Base-by-base conservation (phyloP, 2,888 invertebrate genomes). In the Erebia ligea region DNA sequence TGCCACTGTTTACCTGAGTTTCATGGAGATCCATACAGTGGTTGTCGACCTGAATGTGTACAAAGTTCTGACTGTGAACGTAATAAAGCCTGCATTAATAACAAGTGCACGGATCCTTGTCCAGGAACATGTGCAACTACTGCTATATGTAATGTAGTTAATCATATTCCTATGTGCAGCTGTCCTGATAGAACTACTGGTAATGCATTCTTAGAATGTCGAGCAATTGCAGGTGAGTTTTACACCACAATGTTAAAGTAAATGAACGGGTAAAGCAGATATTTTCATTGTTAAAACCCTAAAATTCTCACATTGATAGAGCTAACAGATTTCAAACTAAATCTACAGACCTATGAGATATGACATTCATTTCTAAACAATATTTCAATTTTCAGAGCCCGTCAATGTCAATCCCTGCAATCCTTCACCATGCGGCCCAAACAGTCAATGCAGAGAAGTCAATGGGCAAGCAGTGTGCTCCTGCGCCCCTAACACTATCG, bases 21-120 rank as follows among this genome's bases (percentile, higher is more conserved):
- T 78, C 94, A 95, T 80, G 97, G 97, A 64, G 96, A 97, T 87
- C 97, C 97, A 0, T 96, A 96, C 79, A 86, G 90, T 73, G 96
- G 95, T 64, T 97, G 97, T 83, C 94, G 96, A 74, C 97, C 97
- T 1, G 97, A 97, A 89, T 97, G 97, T 86, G 94, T 97, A 15
- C 92, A 96, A 45, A 97, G 95, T 81, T 93, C 94, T 6, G 97
- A 97, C 78, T 97, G 97, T 84, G 88, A 95, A 9, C 94, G 95
- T 65, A 92, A 95, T 81, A 95, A 94, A 82, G 95, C 97, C 62
- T 97, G 97, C 79, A 93, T 96, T 9, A 93, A 94, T 80, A 96
- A 95, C 81, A 97, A 97, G 87, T 98, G 97, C 81, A 86, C 88
- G 73, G 95, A 97, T 87, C 97, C 97, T 69, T 97, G 98, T 80